These are phyloP conservation scores for Planiliza haematocheilus DNA, from an alignment of 2,113 vertebrate genomes.

Conservation along the genomic window DNA sequence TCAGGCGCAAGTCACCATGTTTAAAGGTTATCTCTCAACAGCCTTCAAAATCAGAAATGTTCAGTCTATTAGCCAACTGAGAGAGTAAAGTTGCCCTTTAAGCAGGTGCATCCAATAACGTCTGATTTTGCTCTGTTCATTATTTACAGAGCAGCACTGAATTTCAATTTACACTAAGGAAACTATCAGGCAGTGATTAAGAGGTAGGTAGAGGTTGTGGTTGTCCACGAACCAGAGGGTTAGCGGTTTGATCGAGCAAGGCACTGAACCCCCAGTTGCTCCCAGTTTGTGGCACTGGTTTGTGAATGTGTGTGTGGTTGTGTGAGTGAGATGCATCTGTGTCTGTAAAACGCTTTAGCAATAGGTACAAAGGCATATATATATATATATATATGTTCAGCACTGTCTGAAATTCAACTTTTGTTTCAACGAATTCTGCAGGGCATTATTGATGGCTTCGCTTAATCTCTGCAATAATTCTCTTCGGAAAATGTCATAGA, in stretches of 20 bases:
- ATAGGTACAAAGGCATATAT: no score
- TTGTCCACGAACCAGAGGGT: no score
- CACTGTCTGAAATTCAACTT: constrained; percentile 25
- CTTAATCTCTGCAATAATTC: constrained; percentile 71
- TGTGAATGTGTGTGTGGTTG: no score
- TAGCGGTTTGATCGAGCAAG: no score
- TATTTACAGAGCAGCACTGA: constrained; percentile 54
- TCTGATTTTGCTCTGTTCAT: constrained; percentile 61
- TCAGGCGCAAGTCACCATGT: constrained; percentile 38
- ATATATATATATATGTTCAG: constrained; percentile 35
- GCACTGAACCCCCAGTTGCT: no score
- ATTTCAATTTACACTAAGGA: constrained; percentile 40
- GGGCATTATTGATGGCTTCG: constrained; percentile 58
- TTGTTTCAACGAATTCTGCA: constrained; percentile 49
- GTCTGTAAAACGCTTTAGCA: no score
- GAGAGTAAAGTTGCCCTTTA: constrained; percentile 73
- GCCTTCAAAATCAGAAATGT: constrained; percentile 65
- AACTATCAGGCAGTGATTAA: no score
- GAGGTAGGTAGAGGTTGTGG: no score
- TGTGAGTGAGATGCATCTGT: no score
- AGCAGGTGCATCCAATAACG: constrained; percentile 65
- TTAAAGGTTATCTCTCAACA: constrained; percentile 77
- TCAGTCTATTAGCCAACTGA: constrained; percentile 63
- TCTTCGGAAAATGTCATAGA: constrained; percentile 69
- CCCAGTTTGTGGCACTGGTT: no score